Evolutionary conservation across 37 sponge, comb jelly and placozoan species (phyloP).

Genomic region (Spongia lamella): DNA sequence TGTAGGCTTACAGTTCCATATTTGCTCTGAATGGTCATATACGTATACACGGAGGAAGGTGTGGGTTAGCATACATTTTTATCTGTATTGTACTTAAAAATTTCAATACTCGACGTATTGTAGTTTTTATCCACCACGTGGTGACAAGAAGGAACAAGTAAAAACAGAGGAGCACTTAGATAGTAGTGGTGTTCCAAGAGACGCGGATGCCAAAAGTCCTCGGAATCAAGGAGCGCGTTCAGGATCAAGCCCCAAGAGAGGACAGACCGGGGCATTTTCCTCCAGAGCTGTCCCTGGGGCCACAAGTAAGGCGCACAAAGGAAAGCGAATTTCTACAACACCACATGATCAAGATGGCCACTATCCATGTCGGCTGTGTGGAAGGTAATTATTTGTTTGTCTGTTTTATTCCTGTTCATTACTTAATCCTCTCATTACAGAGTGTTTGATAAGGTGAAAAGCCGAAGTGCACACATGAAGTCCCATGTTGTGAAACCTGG

Average conservation of each 20-base stretch:
- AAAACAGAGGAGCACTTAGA: background rate
- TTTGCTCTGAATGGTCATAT: conserved; percentile 87
- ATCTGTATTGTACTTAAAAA: background rate
- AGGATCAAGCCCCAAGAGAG: conserved; percentile 23
- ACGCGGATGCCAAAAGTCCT: conserved; percentile 44
- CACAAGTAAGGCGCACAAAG: conserved; percentile 7
- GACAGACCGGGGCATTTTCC: too few relatives aligned
- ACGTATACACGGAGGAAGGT: conserved; percentile 84
- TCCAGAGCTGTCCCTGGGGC: conserved; percentile 1
- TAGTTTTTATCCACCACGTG: conserved; percentile 20
- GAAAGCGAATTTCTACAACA: conserved; percentile 33
- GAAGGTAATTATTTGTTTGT: conserved; percentile 38
- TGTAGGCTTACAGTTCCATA: conserved; percentile 62
- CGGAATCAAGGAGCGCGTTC: conserved; percentile 29
- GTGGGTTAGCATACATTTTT: too few relatives aligned
- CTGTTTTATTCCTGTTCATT: background rate
- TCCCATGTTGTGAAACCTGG: conserved; percentile 69
- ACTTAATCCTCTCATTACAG: conserved; percentile 27
- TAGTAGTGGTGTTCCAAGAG: conserved; percentile 40
- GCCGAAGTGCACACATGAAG: conserved; percentile 96
- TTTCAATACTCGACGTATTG: background rate
- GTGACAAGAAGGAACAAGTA: conserved; percentile 13
- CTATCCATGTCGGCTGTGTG: conserved; percentile 79
- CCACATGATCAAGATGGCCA: conserved; percentile 69
- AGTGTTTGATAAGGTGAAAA: conserved; percentile 89